These are phyloP conservation scores for Marmota flaviventris DNA, from an alignment of 2,113 vertebrate species.

Conservation along the genomic window DNA sequence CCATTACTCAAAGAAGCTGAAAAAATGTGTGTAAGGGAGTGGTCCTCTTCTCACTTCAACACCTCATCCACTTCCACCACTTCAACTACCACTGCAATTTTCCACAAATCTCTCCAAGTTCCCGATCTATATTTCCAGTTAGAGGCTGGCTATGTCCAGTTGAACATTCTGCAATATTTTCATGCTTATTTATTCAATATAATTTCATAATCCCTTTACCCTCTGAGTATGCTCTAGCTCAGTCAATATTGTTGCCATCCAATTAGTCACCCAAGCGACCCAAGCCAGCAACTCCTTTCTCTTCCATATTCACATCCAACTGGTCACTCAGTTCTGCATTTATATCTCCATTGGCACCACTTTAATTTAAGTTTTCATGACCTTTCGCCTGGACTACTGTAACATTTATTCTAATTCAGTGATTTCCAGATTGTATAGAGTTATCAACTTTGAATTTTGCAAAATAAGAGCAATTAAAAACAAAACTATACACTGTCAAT, in stretches of 20 bases:
- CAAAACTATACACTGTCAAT: conserved; percentile 40
- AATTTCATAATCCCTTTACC: conserved; percentile 36
- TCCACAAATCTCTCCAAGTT: conserved; percentile 23
- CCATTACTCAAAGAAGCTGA: conserved; percentile 25
- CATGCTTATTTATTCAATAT: conserved; percentile 45
- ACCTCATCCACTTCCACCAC: conserved; percentile 28
- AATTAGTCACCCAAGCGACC: background rate
- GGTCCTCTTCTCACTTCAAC: background rate
- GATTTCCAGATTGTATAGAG: conserved; percentile 8
- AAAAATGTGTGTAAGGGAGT: conserved; percentile 33
- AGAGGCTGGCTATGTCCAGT: background rate
- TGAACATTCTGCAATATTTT: conserved; percentile 31
- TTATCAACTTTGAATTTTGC: conserved; percentile 33
- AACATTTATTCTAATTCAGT: conserved; percentile 45
- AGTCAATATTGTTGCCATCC: background rate
- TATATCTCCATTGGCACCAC: background rate
- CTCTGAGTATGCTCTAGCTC: conserved; percentile 1
- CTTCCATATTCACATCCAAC: conserved; percentile 6
- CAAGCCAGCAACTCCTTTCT: conserved; percentile 10
- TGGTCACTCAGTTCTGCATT: conserved; percentile 30
- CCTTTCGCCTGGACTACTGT: conserved; percentile 22
- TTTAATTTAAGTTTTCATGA: conserved; percentile 15
- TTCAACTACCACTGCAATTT: conserved; percentile 32
- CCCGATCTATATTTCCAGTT: conserved; percentile 44
- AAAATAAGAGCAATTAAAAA: conserved; percentile 38